Conservation (phyloP, 2,113 vertebrate species). For the Rutilus rutilus region DNA sequence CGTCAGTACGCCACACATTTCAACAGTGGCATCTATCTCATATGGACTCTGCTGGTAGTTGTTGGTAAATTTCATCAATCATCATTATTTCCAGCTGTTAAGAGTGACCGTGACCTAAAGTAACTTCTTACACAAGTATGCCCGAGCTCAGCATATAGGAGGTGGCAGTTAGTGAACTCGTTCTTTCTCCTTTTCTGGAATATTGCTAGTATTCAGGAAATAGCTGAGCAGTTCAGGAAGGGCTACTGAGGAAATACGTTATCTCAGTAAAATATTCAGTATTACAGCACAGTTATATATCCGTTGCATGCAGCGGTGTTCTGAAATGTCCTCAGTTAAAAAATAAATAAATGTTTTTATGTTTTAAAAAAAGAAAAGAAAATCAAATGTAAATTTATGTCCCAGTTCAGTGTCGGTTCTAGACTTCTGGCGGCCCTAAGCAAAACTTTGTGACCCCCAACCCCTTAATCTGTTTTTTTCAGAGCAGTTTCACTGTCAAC, state of each 20-base stretch:
- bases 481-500: no score
- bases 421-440: no score
- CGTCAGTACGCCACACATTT: constrained; percentile 95
- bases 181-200: constrained; percentile 26
- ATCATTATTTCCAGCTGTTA: constrained; percentile 24
- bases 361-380: no score
- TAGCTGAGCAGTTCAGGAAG: constrained; percentile 20
- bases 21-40: constrained; percentile 98
- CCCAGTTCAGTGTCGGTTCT: no score
- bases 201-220: constrained; percentile 28
- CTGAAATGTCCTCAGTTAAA: no score
- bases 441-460: no score
- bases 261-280: not conserved
- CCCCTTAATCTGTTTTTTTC: no score
- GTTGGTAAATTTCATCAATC: constrained; percentile 88
- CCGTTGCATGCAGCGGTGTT: no score
- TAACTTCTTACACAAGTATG: not conserved
- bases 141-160: not conserved
- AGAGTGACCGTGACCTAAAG: not conserved
- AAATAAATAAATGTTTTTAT: no score
- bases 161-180: constrained; percentile 8
- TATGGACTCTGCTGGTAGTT: constrained; percentile 94
- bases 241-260: constrained; percentile 22
- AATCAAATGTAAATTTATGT: no score
- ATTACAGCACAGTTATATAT: no score